Evolutionary conservation across 2,888 invertebrate species (phyloP).

Genomic region (Scelioninae gen. 1): DNA sequence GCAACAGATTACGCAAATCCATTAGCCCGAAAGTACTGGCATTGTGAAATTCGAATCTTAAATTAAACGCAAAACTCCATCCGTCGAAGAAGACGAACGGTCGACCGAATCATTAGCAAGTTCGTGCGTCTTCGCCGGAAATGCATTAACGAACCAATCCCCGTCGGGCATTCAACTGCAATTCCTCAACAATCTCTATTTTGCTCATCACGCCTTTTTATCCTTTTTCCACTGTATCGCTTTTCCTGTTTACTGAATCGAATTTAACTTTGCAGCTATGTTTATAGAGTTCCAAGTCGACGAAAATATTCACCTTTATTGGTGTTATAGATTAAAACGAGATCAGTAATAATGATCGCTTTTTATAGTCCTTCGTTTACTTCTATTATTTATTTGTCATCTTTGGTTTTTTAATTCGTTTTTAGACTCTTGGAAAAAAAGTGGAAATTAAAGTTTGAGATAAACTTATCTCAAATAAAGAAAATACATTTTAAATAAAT

Average conservation of each 20-base stretch:
- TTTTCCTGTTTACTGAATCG: slow-evolving; percentile 51
- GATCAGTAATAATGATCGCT: background rate
- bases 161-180: slow-evolving; percentile 14
- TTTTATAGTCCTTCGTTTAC: no score
- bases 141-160: slow-evolving; percentile 53
- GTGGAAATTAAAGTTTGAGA: no score
- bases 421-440: no score
- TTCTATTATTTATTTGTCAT: no score
- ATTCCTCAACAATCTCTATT: slow-evolving; percentile 34
- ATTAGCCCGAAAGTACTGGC: slow-evolving; percentile 59
- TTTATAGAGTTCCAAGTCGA: slow-evolving; percentile 9
- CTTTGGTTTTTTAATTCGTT: no score
- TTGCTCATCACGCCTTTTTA: background rate
- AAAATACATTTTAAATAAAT: no score
- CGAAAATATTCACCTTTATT: slow-evolving; percentile 30
- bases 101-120: slow-evolving; percentile 50
- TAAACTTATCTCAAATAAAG: no score
- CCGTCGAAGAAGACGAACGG: slow-evolving; percentile 44
- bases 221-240: slow-evolving; percentile 1
- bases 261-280: slow-evolving; percentile 14
- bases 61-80: slow-evolving; percentile 48
- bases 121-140: slow-evolving; percentile 40
- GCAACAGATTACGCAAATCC: slow-evolving; percentile 73
- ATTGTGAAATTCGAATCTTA: slow-evolving; percentile 47
- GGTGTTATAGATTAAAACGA: slow-evolving; percentile 32